Percentiles rank a stretch among this genome's conserved stretches.
phyloP scores from a whole-genome alignment of 2,113 vertebrate species.

The Crotophaga sulcirostris region DNA sequence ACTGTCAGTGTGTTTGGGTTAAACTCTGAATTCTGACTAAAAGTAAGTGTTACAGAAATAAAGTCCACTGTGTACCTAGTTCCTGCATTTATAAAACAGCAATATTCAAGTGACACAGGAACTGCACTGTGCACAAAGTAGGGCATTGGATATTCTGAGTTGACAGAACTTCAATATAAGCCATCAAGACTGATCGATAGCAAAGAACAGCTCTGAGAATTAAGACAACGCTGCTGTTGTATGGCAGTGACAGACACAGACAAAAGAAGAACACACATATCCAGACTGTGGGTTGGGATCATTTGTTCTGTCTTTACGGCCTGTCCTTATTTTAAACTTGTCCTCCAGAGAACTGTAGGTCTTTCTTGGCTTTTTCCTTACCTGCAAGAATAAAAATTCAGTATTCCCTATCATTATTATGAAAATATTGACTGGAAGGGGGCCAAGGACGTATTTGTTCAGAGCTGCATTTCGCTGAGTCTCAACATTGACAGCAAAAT shows the following conservation, averaged over 20 bases:
- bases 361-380: not conserved
- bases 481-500: not conserved
- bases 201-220: accelerated
- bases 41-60: not conserved
- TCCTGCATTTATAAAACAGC: not conserved
- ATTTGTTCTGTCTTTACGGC: not conserved
- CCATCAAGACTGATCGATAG: not conserved
- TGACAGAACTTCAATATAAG: not conserved
- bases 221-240: not conserved
- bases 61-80: not conserved
- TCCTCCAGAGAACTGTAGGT: not conserved
- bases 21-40: not conserved
- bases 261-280: not conserved
- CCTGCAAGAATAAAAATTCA: not conserved
- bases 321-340: not conserved
- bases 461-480: not conserved
- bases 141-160: not conserved
- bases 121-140: too few relatives aligned
- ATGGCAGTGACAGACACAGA: not conserved
- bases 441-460: too few relatives aligned
- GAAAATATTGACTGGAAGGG: not conserved
- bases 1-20: not conserved
- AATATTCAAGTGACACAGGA: not conserved
- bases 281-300: not conserved
- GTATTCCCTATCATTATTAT: not conserved